Evolutionary conservation across 2,888 invertebrate species (phyloP), one percentile per base, ranked within the genome.

Genomic region (Pristionchus fissidentatus): DNA sequence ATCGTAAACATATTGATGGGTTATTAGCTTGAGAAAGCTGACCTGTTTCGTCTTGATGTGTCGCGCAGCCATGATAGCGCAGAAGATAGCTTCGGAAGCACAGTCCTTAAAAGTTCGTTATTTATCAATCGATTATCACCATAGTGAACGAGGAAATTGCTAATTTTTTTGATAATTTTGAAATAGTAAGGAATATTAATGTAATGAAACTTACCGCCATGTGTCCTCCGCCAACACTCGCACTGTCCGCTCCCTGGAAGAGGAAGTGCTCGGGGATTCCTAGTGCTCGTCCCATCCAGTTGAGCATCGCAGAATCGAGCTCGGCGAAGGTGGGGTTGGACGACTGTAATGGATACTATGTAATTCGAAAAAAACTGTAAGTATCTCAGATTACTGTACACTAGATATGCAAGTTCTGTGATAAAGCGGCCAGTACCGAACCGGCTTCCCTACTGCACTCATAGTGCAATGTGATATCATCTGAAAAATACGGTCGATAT

Each of bases 51-150:
- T 95, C 0, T 96, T 96, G 84, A 95, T 95, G 13, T 96, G 96
- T 84, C 98, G 94, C 0, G 97, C 98, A 1, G 98, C 97, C 85
- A 98, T 94, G 0, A 98, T 94, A 86, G 96, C 96, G 0, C 97
- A 96, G 83, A 97, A 94, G 0, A 98, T 98, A 0, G 97, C 95
- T 93, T 98, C 98, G 90, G 97, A 97, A 0, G 97, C 95, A 15
- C 97, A 96, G 0, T 96, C 66, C 75, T 83, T 26, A 15, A 22
- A 43, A 2, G 26, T n/a, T n/a, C n/a, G n/a, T n/a, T n/a, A n/a
- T n/a, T n/a, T n/a, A n/a, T n/a, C n/a, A n/a, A n/a, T n/a, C n/a
- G n/a, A n/a, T n/a, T n/a, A n/a, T n/a, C n/a, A n/a, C n/a, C n/a
- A n/a, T n/a, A n/a, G n/a, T n/a, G 10, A 73, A 19, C 5, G 62